Evolutionary conservation across 2,888 invertebrate species (phyloP).

Genomic region (Unio pictorum): DNA sequence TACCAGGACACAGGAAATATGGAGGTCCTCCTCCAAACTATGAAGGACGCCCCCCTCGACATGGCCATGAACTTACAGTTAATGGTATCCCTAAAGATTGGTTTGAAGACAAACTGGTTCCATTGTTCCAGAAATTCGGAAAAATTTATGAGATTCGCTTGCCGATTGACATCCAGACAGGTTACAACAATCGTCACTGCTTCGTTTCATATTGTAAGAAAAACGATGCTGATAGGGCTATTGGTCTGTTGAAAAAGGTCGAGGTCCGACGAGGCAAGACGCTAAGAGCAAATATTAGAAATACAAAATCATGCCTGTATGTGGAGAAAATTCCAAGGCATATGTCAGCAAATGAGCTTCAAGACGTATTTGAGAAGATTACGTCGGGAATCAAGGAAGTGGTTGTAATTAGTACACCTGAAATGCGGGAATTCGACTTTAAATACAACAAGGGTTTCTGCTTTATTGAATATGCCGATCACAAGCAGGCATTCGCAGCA

Average conservation of each 20-base stretch:
- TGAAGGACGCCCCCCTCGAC: constrained; percentile 23
- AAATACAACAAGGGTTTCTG: constrained; percentile 30
- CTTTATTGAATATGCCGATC: constrained; percentile 23
- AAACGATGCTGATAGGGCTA: not conserved
- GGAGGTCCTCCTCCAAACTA: constrained; percentile 26
- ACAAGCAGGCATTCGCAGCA: constrained; percentile 16
- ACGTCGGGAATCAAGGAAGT: constrained; percentile 16
- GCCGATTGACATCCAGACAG: constrained; percentile 25
- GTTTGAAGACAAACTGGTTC: constrained; percentile 36
- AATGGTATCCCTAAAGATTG: constrained; percentile 21
- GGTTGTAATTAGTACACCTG: constrained; percentile 18
- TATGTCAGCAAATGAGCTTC: constrained; percentile 14
- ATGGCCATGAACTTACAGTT: constrained; percentile 18
- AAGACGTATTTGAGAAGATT: constrained; percentile 10
- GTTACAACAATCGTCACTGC: constrained; percentile 26
- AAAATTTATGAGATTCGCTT: constrained; percentile 27
- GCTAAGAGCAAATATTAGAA: constrained; percentile 26
- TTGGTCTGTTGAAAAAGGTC: too few species aligned
- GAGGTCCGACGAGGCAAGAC: constrained; percentile 1
- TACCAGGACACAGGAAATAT: constrained; percentile 24
- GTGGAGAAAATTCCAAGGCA: constrained; percentile 30
- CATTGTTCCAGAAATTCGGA: constrained; percentile 23
- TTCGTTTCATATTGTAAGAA: constrained; percentile 26
- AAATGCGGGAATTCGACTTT: constrained; percentile 9
- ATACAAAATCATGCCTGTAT: constrained; percentile 22